Evolutionary conservation across 2,888 invertebrate species (phyloP), one percentile per base, ranked within the genome.

Genomic region (Agrochola lychnidis): DNA sequence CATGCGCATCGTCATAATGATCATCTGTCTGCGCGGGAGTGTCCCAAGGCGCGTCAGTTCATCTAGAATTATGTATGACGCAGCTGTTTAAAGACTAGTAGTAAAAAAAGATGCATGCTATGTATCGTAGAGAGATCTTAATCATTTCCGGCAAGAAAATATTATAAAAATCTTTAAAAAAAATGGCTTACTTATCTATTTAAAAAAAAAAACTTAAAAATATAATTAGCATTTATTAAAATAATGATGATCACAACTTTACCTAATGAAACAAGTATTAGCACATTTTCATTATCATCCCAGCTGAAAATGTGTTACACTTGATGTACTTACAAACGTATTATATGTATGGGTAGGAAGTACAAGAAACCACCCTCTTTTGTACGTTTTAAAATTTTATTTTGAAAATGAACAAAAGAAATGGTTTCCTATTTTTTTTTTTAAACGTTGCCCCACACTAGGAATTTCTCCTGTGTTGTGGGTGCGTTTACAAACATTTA

Each of bases 1-100:
- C 82, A 73, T 68, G 78, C 85, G 85, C 76, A 69, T 61, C 81
- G 64, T 69, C 59, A 57, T 56, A 42, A 72, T 73, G 42, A 57
- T 48, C 51, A 4, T 48, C n/a, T 48, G 56, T 9, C 59, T 66
- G 72, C 76, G 72, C 70, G 85, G 85, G 82, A 80, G 69, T 82
- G 76, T 51, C 71, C 80, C 71, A 5, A n/a, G 4, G 25, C 51
- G 51, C 48, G 57, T 81, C 42, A 57, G 25, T 53, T 10, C 12
- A 76, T 51, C 9, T 59, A 83, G 66, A 83, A 73, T 81, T 10
- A 10, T 81, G 12, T 40, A 70, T 62, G 62, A 70, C 78, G 10
- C 56, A 66, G 56, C n/a, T 73, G 59, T 61, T 70, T 61, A 51
- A 25, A 30, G 5, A 0, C 12, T 45, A 14, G 42, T 22, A 1